These are phyloP conservation scores for Neocrepidodera transversa DNA, from an alignment of 2,888 invertebrate genomes.

Conservation along the genomic window DNA sequence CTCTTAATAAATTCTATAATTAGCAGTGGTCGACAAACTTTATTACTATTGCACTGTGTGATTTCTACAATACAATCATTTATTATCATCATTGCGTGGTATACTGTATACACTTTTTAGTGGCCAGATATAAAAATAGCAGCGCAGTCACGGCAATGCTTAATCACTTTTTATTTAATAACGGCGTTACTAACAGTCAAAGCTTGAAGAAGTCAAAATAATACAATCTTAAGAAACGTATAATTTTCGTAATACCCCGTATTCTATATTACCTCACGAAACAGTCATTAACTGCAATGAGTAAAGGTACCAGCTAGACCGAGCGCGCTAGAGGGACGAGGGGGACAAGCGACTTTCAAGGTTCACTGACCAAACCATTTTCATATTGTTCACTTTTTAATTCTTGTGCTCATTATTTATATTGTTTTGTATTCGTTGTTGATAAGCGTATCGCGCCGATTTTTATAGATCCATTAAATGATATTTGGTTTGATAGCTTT, in stretches of 20 bases:
- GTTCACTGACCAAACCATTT: constrained; percentile 20
- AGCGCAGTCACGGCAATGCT: constrained; percentile 8
- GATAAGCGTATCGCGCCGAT: not conserved
- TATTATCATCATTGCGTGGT: no score
- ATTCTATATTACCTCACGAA: constrained; percentile 26
- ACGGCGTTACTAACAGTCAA: constrained; percentile 11
- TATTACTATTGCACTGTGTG: no score
- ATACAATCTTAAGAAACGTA: constrained; percentile 23
- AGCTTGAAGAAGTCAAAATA: constrained; percentile 12
- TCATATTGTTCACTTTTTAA: constrained; percentile 17
- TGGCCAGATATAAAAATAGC: not conserved
- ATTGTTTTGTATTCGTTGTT: constrained; percentile 2
- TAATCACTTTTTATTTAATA: constrained; percentile 16
- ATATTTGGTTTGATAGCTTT: no score
- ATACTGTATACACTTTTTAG: no score
- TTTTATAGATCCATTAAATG: not conserved
- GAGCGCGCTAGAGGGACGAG: not conserved
- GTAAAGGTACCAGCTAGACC: constrained; percentile 13
- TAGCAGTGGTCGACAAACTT: no score
- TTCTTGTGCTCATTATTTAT: constrained; percentile 19
- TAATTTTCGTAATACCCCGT: constrained; percentile 23
- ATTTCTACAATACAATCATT: no score
- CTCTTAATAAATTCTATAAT: no score
- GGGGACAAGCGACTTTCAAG: constrained; percentile 5
- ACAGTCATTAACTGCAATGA: constrained; percentile 21